Conservation (phyloP, 2,113 vertebrate species). For the Bambusicola thoracicus region DNA sequence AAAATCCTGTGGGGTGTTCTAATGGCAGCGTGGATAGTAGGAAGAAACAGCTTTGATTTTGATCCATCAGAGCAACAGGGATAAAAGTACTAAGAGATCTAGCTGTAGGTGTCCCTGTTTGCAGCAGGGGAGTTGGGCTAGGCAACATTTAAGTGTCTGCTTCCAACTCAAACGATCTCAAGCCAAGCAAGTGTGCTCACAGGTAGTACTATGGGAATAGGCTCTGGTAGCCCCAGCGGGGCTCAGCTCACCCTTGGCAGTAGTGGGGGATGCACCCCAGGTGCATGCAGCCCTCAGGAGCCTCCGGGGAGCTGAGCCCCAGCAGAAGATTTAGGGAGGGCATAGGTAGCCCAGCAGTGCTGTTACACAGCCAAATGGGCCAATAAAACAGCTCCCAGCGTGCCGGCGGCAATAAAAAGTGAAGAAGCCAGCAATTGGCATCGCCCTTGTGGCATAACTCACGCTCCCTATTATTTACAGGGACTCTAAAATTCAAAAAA, state of each 20-base stretch:
- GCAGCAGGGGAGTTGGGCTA: too few species aligned
- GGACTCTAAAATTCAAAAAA: conserved; percentile 35
- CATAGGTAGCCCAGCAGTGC: conserved; percentile 12
- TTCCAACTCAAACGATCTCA: not conserved
- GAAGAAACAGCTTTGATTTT: not conserved
- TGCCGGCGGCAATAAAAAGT: conserved; percentile 48
- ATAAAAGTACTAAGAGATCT: not conserved
- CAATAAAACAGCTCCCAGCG: conserved; percentile 60
- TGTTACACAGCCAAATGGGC: not conserved
- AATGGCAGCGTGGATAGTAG: rapidly evolving
- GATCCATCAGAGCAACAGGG: rapidly evolving
- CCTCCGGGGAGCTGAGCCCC: not conserved
- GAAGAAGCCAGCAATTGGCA: conserved; percentile 56
- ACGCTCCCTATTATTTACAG: conserved; percentile 61
- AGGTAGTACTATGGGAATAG: rapidly evolving
- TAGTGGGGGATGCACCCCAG: not conserved
- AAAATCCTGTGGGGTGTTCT: not conserved
- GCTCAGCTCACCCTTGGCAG: not conserved
- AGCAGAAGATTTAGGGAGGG: conserved; percentile 12
- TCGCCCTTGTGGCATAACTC: not conserved
- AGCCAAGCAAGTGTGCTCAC: not conserved
- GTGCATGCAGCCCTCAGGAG: not conserved
- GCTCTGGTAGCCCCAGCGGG: not conserved
- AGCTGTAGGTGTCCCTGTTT: too few species aligned
- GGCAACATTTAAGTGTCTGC: too few species aligned